These are phyloP conservation scores for Crypturellus undulatus DNA, from an alignment of 2,113 vertebrate species.

Conservation along the genomic window DNA sequence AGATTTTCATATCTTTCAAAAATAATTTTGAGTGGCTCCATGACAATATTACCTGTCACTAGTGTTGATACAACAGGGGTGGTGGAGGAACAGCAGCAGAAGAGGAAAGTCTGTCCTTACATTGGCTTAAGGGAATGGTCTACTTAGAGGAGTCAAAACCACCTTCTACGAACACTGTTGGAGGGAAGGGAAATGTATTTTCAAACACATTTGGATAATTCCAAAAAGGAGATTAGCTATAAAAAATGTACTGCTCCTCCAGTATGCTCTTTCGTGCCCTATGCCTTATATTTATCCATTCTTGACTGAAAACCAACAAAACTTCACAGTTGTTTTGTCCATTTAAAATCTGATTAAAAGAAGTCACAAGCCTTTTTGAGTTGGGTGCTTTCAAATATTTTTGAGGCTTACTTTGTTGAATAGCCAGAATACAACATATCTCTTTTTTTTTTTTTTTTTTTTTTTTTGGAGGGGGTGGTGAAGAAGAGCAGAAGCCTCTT, in stretches of 20 bases:
- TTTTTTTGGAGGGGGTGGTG: no score
- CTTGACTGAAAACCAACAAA: not conserved
- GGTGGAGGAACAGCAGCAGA: not conserved
- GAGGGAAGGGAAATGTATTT: not conserved
- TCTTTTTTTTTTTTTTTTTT: no score
- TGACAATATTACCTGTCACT: not conserved
- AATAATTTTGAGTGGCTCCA: not conserved
- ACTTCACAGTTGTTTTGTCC: not conserved
- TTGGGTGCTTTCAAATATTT: not conserved
- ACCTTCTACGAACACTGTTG: not conserved
- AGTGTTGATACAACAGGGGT: fast-evolving
- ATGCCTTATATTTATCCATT: not conserved
- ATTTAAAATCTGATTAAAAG: not conserved
- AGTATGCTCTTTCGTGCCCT: fast-evolving
- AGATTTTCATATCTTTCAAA: not conserved
- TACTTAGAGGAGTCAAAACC: not conserved
- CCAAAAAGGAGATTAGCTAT: not conserved
- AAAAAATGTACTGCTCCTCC: not conserved
- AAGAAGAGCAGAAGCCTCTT: not conserved
- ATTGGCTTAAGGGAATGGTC: not conserved
- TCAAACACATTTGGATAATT: not conserved
- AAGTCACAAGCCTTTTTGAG: not conserved
- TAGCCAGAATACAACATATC: not conserved
- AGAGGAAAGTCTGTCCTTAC: not conserved
- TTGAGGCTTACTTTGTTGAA: not conserved